phyloP scores from a whole-genome alignment of 23 tunicate genomes.

The Styela clava region DNA sequence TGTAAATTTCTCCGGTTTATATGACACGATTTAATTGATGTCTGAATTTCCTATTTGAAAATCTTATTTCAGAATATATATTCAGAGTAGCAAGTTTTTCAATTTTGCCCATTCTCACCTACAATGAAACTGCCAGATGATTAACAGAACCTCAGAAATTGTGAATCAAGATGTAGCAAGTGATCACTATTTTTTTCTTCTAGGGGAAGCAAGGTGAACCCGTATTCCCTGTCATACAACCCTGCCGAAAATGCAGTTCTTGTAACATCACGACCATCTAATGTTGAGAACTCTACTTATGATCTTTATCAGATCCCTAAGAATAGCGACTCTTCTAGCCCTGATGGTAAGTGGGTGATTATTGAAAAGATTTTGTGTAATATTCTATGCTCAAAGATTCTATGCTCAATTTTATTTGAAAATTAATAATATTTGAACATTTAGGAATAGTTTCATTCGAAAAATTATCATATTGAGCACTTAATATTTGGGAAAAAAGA shows the following conservation, averaged over 20 bases:
- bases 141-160: no score
- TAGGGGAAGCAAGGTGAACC: conserved; percentile 68
- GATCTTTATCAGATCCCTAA: conserved; percentile 94
- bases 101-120: no score
- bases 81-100: no score
- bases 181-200: no score
- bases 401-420: background rate
- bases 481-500: no score
- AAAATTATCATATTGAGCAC: no score
- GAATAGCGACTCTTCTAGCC: conserved; percentile 75
- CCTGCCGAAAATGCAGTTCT: conserved; percentile 96
- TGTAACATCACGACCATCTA: conserved; percentile 77
- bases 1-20: no score
- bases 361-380: background rate
- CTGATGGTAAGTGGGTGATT: conserved; percentile 78
- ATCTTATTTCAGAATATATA: no score
- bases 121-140: no score
- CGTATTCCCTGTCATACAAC: conserved; percentile 81
- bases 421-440: background rate
- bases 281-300: conserved; percentile 93
- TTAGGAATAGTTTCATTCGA: background rate
- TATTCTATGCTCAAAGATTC: background rate
- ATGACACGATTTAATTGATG: no score
- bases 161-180: no score
- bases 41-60: no score